phyloP scores from a whole-genome alignment of 2,797 vertebrate genomes.

The Petrocephalus sullivani region DNA sequence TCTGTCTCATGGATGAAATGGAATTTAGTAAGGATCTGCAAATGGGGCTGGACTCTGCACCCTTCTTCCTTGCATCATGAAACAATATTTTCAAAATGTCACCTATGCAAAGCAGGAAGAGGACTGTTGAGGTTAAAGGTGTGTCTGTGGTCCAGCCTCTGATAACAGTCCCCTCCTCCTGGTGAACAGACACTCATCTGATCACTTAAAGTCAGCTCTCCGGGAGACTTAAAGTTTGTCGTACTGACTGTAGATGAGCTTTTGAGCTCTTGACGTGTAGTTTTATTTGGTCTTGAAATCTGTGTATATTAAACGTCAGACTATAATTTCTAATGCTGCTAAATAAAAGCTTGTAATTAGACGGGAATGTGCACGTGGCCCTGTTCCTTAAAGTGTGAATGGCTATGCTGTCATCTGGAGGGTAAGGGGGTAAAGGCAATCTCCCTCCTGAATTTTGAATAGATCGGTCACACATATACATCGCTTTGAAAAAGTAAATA shows the following conservation, averaged over 20 bases:
- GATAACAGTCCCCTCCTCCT: constrained; percentile 22
- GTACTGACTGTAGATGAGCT: constrained; percentile 39
- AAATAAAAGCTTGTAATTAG: constrained; percentile 77
- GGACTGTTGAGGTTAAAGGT: not conserved
- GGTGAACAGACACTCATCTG: constrained; percentile 14
- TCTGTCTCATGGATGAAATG: not conserved
- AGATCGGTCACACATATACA: not conserved
- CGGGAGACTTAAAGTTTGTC: constrained; percentile 21
- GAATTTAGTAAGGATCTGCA: not conserved
- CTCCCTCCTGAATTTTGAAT: not conserved
- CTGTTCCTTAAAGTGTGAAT: not conserved
- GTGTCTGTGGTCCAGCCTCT: not conserved
- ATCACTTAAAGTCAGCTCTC: not conserved
- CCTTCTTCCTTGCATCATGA: not conserved
- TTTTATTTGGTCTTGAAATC: constrained; percentile 61
- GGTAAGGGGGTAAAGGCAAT: not conserved
- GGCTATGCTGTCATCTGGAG: not conserved
- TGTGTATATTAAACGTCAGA: constrained; percentile 50
- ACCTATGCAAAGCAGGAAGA: constrained; percentile 15
- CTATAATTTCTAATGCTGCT: constrained; percentile 75
- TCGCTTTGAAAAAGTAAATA: not conserved
- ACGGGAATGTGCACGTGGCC: not conserved
- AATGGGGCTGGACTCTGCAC: not conserved
- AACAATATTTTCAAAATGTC: not conserved
- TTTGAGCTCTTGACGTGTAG: constrained; percentile 39